Base-by-base conservation (phyloP, 2,113 vertebrate genomes). In the Gambusia affinis region DNA sequence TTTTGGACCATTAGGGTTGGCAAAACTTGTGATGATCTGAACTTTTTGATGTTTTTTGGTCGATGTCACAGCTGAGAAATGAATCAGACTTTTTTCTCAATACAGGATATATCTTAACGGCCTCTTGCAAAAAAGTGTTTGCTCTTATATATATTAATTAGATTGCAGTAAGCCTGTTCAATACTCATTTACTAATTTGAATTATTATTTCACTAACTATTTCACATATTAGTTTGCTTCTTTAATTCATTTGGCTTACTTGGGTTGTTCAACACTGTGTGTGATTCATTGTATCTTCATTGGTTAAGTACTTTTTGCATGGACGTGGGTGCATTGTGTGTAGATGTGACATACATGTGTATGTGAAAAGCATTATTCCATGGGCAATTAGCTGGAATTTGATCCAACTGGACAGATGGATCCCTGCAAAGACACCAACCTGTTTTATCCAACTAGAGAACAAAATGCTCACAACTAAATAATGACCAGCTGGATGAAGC, bases 341-440 rank as follows among this genome's bases (percentile, higher is more conserved):
- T 69, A 8, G 29, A 67, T 78, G 37, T 39, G 35, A 66, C 61
- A 71, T 74, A 60, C 54, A 67, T 69, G 28, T 10, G 1, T 57
- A 54, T 62, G 47, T 24, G 22, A 31, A 39, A 51, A 31, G 27
- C 51, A 67, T 67, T 28, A 29, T 76, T 64, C 33, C 79, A 17
- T 28, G 27, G 15, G 33, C 11, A 15, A 75, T 30, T 44, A 29
- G 27, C 54, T 33, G 28, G 76, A 80, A 81, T 78, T 67, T 66
- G 71, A 72, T 80, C 83, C 81, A 86, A 87, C 67, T 63, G 39
- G 72, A 81, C 84, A 91, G 90, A 89, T 91, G 85, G 87, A 84
- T 67, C 78, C 28, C 28, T 39, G 12, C 67, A 84, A 79, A 75
- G 70, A 89, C 27, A 70, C 75, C 83, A 81, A 83, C 75, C 75